Base-by-base conservation (phyloP, 2,888 invertebrate species). In the Allophyes oxyacanthae region DNA sequence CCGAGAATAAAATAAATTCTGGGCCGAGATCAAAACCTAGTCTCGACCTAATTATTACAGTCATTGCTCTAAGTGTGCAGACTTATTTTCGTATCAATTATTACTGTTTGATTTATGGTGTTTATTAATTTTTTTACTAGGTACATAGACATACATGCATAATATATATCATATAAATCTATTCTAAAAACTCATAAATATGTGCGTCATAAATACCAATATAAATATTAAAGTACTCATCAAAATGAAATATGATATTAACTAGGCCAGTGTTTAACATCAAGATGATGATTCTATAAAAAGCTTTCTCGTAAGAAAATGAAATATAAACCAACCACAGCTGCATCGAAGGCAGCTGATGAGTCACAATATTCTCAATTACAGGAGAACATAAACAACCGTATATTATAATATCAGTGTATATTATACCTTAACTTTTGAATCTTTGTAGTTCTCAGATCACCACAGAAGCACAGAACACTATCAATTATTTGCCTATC, bases 171-270 rank as follows among this genome's bases (percentile, higher is more conserved):
- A 36, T 43, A 49, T 33, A 53, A 53, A n/a, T 53, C 37, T 56
- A 15, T 74, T 61, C 48, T 45, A 48, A 56, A 69, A 69, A 50
- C 34, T 15, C 48, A 45, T 69, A 65, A 69, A 75, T 54, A 45
- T 46, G 52, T 30, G 20, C 40, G 61, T 68, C 62, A 13, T 68
- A 48, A 61, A 64, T 61, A 34, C 36, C 30, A 28, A 25, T 61
- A 44, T 28, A 10, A 26, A 28, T 44, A 32, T 64, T 32, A 64
- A 61, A 67, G 40, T 41, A 40, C 11, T 33, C 46, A 52, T 68
- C 34, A 64, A 64, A 61, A 68, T 64, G 38, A 68, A 52, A 44
- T 61, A 64, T 43, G 42, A 40, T 36, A 36, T 13, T 44, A 43
- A 43, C 13, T 34, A 34, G 33, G 51, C 32, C 45, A 59, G 20